A percentile compares a stretch with the other conserved stretches of the same genome.
These are phyloP conservation scores for Oreortyx pictus DNA, from an alignment of 2,797 vertebrate genomes.

Conservation along the genomic window DNA sequence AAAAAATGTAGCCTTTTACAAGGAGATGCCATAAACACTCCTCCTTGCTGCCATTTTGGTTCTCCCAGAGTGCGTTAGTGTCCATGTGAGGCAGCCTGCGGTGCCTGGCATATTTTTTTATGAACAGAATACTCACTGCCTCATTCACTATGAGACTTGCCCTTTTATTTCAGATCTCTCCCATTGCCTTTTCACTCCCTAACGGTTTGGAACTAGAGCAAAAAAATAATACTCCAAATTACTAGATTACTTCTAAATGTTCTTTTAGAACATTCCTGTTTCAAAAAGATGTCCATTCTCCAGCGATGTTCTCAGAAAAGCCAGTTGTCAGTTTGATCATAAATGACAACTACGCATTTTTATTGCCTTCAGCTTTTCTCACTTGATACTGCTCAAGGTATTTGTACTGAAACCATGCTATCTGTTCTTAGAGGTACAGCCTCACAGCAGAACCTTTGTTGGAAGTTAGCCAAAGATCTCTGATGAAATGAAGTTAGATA, in stretches of 20 bases:
- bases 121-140: not conserved
- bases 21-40: not conserved
- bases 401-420: not conserved
- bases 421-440: not conserved
- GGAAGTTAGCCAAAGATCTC: not conserved
- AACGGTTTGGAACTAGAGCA: not conserved
- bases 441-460: not conserved
- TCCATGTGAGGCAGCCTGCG: fast-evolving
- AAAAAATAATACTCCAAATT: not conserved
- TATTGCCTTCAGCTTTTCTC: not conserved
- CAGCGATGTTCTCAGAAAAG: not conserved
- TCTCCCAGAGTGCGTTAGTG: not conserved
- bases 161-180: not conserved
- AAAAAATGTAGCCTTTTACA: not conserved
- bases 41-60: not conserved
- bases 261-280: not conserved
- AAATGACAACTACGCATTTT: not conserved
- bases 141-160: not conserved
- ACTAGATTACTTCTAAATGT: not conserved
- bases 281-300: not conserved
- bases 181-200: not conserved
- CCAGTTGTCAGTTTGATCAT: not conserved
- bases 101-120: fast-evolving
- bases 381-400: not conserved
- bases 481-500: not conserved